Evolutionary conservation across 2,113 vertebrate genomes (phyloP).

Genomic region (mouse (Mus musculus)): DNA sequence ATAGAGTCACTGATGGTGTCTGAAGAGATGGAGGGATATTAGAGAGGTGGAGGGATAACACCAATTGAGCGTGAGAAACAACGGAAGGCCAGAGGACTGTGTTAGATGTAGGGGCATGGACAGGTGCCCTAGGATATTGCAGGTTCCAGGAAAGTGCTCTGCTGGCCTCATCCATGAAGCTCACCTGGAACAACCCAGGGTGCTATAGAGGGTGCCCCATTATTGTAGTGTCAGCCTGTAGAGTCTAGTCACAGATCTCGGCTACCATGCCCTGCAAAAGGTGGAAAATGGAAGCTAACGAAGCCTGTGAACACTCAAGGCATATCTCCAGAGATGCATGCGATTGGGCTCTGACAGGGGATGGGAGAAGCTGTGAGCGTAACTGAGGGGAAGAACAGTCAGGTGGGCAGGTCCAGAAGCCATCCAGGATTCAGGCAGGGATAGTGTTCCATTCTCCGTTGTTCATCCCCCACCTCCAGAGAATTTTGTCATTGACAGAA

Average conservation of each 20-base stretch:
- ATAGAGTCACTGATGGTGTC: neutral
- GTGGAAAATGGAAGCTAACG: accelerated
- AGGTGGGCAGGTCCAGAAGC: neutral
- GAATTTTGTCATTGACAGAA: neutral
- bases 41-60: neutral
- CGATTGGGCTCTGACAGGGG: no score
- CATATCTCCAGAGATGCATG: accelerated
- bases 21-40: neutral
- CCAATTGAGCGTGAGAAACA: neutral
- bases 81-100: neutral
- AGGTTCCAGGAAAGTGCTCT: neutral
- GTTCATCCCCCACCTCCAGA: accelerated
- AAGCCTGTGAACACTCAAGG: accelerated
- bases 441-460: accelerated
- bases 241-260: accelerated
- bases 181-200: neutral
- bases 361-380: neutral
- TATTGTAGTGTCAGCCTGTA: no score
- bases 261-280: neutral
- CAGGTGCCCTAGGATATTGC: accelerated
- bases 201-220: accelerated
- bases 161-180: neutral
- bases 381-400: accelerated
- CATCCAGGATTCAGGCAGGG: accelerated
- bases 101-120: neutral